A percentile compares a stretch with the other conserved stretches of the same genome.
phyloP scores from a whole-genome alignment of 1,140 invertebrate genomes.

The Charaxes varanes region DNA sequence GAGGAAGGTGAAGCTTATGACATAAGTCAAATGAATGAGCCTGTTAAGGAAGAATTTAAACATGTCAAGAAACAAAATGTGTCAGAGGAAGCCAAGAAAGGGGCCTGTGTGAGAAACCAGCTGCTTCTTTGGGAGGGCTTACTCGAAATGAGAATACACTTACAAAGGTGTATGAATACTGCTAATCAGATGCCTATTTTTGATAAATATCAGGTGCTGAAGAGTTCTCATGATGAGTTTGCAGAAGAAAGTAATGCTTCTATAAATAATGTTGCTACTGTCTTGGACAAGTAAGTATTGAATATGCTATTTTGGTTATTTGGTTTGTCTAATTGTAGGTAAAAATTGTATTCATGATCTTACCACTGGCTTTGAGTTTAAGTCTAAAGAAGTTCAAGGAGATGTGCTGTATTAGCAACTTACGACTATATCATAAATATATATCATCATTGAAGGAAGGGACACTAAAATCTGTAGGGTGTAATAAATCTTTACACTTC shows the following conservation, averaged over 20 bases:
- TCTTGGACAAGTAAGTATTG: constrained; percentile 77
- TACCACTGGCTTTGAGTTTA: too few relatives aligned
- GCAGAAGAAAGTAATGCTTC: constrained; percentile 68
- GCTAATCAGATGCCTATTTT: constrained; percentile 86
- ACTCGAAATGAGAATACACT: constrained; percentile 87
- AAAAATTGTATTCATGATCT: too few relatives aligned
- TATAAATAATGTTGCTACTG: constrained; percentile 71
- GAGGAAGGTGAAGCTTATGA: constrained; percentile 61
- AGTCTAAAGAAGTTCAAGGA: too few relatives aligned
- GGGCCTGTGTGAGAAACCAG: constrained; percentile 84
- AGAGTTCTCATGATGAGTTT: constrained; percentile 70
- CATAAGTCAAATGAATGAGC: constrained; percentile 64
- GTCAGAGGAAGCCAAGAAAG: constrained; percentile 83
- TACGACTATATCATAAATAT: too few relatives aligned
- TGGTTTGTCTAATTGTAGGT: constrained; percentile 13
- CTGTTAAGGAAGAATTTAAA: constrained; percentile 66
- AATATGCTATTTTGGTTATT: constrained; percentile 5
- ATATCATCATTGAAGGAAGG: too few relatives aligned
- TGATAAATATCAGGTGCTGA: constrained; percentile 73
- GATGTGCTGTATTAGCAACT: too few relatives aligned
- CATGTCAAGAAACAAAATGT: constrained; percentile 75
- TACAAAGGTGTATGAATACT: constrained; percentile 85
- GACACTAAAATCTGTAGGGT: too few relatives aligned
- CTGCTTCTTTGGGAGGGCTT: constrained; percentile 87
- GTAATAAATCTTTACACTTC: too few relatives aligned